Conservation (phyloP, 1,140 invertebrate species). For the Panagrolaimus sp. region DNA sequence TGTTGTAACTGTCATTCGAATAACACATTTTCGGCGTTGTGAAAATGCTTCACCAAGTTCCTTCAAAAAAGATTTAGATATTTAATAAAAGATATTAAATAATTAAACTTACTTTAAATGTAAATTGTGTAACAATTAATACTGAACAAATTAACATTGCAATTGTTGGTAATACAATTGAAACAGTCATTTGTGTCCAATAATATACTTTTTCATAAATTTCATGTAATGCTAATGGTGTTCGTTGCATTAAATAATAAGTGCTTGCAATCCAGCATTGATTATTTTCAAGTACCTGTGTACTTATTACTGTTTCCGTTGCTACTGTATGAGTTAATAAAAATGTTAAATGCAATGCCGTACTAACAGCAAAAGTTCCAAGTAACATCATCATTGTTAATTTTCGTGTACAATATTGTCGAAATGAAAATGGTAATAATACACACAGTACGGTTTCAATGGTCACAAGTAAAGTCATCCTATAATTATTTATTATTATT, state of each 20-base stretch:
- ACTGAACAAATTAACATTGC: slow-evolving; percentile 54
- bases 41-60: slow-evolving; percentile 55
- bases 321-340: slow-evolving; percentile 46
- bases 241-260: slow-evolving; percentile 24
- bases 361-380: slow-evolving; percentile 34
- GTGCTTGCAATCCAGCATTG: slow-evolving; percentile 10
- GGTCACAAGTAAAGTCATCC: slow-evolving; percentile 52
- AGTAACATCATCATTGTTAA: slow-evolving; percentile 39
- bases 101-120: slow-evolving; percentile 46
- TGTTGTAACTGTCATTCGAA: slow-evolving; percentile 56
- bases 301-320: neutral
- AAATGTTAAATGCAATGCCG: slow-evolving; percentile 45
- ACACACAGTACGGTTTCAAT: slow-evolving; percentile 55
- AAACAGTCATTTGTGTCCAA: slow-evolving; percentile 48
- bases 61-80: slow-evolving; percentile 22
- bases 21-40: slow-evolving; percentile 54
- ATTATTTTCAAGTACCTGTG: neutral
- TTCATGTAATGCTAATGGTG: slow-evolving; percentile 18
- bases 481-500: slow-evolving; percentile 22
- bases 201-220: slow-evolving; percentile 48
- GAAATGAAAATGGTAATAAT: slow-evolving; percentile 50
- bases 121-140: slow-evolving; percentile 50
- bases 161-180: slow-evolving; percentile 54
- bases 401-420: slow-evolving; percentile 52
- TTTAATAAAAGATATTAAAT: slow-evolving; percentile 20